Evolutionary conservation across 1,140 invertebrate species (phyloP), one percentile per base, ranked within the genome.

Genomic region (Maniola jurtina): DNA sequence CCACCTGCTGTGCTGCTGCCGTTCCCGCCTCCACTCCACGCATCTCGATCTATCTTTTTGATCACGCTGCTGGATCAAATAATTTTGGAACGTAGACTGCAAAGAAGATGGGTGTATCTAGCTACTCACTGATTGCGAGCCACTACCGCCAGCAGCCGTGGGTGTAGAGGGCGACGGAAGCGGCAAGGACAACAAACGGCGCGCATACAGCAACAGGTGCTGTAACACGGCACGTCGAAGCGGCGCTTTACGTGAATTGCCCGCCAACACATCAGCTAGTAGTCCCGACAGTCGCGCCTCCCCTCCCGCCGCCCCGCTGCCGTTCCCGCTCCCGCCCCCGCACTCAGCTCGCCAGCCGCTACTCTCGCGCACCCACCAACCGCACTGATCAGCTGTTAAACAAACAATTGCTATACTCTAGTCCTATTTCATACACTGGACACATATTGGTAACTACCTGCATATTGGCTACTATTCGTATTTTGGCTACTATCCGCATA

Each of bases 131-230:
- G 50, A 55, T 11, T 64, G 55, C 35, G 25, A 40, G n/a, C 54
- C 25, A 54, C 42, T 45, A 11, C 42, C 42, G 42, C 10, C 42
- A 45, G 14, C 59, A 16, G 36, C 76, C 78, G 13, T n/a, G 6
- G 48, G 61, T n/a, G 61, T 58, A 2, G 68, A 35, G 33, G 52
- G 42, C 10, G 67, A 45, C 11, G 92, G 92, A 56, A 95, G 85
- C 47, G 94, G 94, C 40, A 94, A 94, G 73, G 95, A 92, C 7
- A 96, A 92, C 73, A 97, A 92, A 76, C 93, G 94, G 60, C 84
- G 70, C 68, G 82, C 84, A 76, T 89, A 91, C 66, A 78, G 74
- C 68, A 92, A 81, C 66, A 91, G 84, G 68, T 91, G 86, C 61
- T 87, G 79, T 35, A 92, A 73, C 56, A 91, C 81, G 57, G 86